Evolutionary conservation across 2,113 vertebrate species (phyloP), one percentile per base, ranked within the genome.

Genomic region (Nerophis ophidion): DNA sequence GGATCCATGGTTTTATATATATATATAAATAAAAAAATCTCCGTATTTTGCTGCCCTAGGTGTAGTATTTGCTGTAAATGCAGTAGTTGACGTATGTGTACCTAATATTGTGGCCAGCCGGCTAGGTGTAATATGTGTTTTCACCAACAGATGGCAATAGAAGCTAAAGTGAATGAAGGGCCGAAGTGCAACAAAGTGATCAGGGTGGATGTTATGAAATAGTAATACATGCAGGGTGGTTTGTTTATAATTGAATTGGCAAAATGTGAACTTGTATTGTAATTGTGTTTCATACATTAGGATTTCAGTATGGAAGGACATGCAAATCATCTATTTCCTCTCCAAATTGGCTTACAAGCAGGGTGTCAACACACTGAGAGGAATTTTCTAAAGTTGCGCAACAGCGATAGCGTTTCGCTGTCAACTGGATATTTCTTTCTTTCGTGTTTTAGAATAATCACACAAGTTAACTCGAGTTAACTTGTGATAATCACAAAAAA

Each of bases 71-170:
- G n/a, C n/a, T n/a, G n/a, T n/a, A n/a, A n/a, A n/a, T 26, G 26
- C 26, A 26, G 26, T 26, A 2, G 26, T 3, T 26, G 26, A 26
- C 26, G 26, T 26, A 26, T 26, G 26, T 26, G 26, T 44, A 35
- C 33, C 16, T 13, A 12, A 42, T 13, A 6, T 13, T 42, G 54
- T 56, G 54, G 15, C 52, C n/a, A 11, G 35, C 16, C 6, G 42
- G 40, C 1, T 61, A 11, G 6, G 8, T 66, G 73, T 53, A 65
- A 34, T 74, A 26, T 15, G 0, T 17, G 0, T 17, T 36, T 38
- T 51, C 3, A 52, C 55, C 84, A 75, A 15, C 57, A 83, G 84
- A 54, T 72, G 84, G 77, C 65, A 17, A 19, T 40, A 67, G 44
- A 50, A 57, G 49, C 35, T 7, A 58, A 61, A 17, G 26, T 46